Evolutionary conservation across 2,113 vertebrate species (phyloP).

Genomic region (Daboia siamensis): DNA sequence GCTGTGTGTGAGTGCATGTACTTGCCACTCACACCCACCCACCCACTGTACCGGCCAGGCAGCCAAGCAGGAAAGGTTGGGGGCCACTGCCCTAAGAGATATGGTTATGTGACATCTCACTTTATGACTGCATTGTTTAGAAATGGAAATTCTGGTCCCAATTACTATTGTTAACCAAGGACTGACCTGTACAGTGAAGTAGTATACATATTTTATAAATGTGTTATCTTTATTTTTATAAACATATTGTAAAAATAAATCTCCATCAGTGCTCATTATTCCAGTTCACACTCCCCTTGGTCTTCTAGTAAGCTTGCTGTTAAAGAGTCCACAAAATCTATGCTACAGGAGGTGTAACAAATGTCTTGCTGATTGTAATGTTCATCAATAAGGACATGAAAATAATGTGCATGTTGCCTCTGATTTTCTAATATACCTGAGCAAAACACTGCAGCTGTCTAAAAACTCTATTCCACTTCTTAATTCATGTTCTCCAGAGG

Average conservation of each 20-base stretch:
- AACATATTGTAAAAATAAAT: not conserved
- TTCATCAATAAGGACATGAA: not conserved
- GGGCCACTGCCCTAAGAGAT: not conserved
- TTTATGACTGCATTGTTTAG: not conserved
- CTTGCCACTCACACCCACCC: not conserved
- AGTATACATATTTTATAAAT: not conserved
- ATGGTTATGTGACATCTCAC: not conserved
- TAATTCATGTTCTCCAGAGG: not conserved
- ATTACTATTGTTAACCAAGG: not conserved
- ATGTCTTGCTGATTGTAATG: not conserved
- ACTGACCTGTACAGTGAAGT: not conserved
- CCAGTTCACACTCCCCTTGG: not conserved
- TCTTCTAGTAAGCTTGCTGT: not conserved
- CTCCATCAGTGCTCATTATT: not conserved
- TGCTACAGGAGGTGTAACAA: not conserved
- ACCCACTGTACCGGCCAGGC: not conserved
- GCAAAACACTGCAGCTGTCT: not conserved
- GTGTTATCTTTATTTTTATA: not conserved
- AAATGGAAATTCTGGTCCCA: not conserved
- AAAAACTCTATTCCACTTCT: not conserved
- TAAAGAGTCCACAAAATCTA: not conserved
- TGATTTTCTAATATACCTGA: not conserved
- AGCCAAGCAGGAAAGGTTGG: not conserved
- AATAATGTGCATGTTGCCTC: not conserved
- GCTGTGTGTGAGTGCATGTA: fast-evolving